Conservation (phyloP, 2,113 vertebrate genomes). For the Willisornis vidua region DNA sequence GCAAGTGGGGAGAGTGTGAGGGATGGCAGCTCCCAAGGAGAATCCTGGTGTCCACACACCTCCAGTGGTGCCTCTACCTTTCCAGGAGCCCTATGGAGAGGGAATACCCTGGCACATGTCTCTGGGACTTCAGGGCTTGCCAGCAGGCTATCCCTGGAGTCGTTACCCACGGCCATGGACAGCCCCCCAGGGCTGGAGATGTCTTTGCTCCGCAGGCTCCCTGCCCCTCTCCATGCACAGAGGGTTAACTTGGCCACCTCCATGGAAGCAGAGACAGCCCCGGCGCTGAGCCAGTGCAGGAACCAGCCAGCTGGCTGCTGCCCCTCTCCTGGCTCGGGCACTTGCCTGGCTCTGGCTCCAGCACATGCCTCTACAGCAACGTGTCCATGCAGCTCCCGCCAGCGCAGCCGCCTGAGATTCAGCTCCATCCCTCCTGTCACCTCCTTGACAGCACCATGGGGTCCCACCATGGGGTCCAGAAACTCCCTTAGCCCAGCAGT, state of each 20-base stretch:
- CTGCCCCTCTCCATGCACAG: accelerated
- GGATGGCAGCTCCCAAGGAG: accelerated
- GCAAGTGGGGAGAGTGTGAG: accelerated
- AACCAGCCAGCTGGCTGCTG: conserved; percentile 36
- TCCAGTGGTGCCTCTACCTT: accelerated
- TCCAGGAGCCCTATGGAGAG: neutral
- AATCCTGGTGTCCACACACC: no score
- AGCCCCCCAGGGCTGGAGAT: neutral
- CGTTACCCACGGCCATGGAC: accelerated
- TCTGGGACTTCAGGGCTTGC: neutral
- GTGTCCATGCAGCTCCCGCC: neutral
- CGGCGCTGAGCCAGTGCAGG: neutral
- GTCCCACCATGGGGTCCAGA: accelerated
- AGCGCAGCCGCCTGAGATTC: neutral
- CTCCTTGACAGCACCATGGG: accelerated
- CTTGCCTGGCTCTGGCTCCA: neutral
- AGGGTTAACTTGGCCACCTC: neutral
- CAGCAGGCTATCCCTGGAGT: accelerated
- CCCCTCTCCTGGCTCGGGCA: neutral
- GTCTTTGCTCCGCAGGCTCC: neutral
- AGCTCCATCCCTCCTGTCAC: neutral
- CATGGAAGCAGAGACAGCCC: neutral
- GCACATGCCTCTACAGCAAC: neutral
- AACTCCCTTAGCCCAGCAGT: accelerated
- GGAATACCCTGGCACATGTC: accelerated